Base-by-base conservation (phyloP, 2,113 vertebrate species). In the Panthera leo region DNA sequence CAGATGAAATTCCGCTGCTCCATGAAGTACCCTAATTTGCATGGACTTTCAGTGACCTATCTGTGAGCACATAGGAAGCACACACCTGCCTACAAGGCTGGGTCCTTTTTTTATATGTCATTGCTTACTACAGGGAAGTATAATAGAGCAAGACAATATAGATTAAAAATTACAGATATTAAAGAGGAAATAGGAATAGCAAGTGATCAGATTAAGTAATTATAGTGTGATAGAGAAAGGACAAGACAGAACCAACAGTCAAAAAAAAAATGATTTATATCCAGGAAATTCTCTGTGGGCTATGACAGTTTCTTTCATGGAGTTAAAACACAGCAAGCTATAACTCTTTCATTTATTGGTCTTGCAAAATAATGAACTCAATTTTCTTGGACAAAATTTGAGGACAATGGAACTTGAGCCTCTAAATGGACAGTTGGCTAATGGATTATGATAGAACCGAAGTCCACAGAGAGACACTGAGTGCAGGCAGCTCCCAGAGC, bases 21-120 rank as follows among this genome's bases (percentile, higher is more conserved):
- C 39, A 61, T 19, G 27, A 97, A 42, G 18, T 76, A 83, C 88
- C 67, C 63, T 95, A 7, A 96, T 97, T 97, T 98, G 97, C 97
- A 97, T 97, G 96, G 97, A 98, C 98, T 98, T 95, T 89, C 36
- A 18, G 88, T 98, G 97, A 98, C 97, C 97, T 97, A 45, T 55
- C 78, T 94, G 31, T 86, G 88, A 96, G 86, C 55, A 95, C n/a
- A 85, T 80, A 65, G 58, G 71, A 91, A 89, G 83, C 53, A 88
- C 31, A 65, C 90, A 97, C 95, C 95, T 97, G 97, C 95, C 80
- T 83, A 23, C n/a, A 87, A 93, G 75, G 42, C 6, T 94, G 76
- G 55, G 19, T 53, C 55, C 67, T 95, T 75, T 94, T 79, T 96
- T 92, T 92, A 31, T 85, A 48, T 21, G 85, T 19, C 88, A 89